Base-by-base conservation (phyloP, 2,888 invertebrate genomes). In the Strigamia transsilvanica region DNA sequence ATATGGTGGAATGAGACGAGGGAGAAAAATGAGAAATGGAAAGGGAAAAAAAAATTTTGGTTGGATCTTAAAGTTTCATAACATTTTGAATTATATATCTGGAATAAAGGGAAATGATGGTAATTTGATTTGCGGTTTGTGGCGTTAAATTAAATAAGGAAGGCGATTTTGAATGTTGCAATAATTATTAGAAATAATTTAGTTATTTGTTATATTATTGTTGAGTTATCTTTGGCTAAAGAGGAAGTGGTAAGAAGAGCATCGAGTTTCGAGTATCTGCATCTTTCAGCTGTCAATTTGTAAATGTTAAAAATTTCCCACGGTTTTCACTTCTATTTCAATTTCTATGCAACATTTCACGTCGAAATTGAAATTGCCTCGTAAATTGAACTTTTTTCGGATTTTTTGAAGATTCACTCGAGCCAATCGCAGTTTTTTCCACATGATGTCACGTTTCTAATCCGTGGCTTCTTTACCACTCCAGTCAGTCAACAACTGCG, bases 261-360 rank as follows among this genome's bases (percentile, higher is more conserved):
- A 41, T 6, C 12, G 13, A n/a, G 3, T 56, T n/a, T n/a, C n/a
- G 18, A n/a, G 3, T 56, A 56, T 56, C 56, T n/a, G 56, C n/a
- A 18, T 56, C n/a, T n/a, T 56, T 56, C 56, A 56, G 56, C 56
- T 56, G 56, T 56, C 56, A 56, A 56, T 56, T 56, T 56, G 5
- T 2, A n/a, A 5, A 38, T 10, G 10, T 38, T 38, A n/a, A 9
- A n/a, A 56, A 9, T 56, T n/a, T 56, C n/a, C 0, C 27, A 27
- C 27, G n/a, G 56, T 56, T 56, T 21, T 56, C 56, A 56, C 9
- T n/a, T 56, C 56, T 56, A 56, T 56, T 56, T 56, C 56, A n/a
- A 56, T 56, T 56, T 56, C 46, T 2, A 5, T 15, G 27, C 27
- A 27, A n/a, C 46, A 46, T 46, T 13, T 3, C 46, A 46, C 1